A percentile compares a stretch with the other conserved stretches of the same genome.
Evolutionary conservation across 1,140 invertebrate genomes (phyloP).

Genomic region (Zaprionus taronus): DNA sequence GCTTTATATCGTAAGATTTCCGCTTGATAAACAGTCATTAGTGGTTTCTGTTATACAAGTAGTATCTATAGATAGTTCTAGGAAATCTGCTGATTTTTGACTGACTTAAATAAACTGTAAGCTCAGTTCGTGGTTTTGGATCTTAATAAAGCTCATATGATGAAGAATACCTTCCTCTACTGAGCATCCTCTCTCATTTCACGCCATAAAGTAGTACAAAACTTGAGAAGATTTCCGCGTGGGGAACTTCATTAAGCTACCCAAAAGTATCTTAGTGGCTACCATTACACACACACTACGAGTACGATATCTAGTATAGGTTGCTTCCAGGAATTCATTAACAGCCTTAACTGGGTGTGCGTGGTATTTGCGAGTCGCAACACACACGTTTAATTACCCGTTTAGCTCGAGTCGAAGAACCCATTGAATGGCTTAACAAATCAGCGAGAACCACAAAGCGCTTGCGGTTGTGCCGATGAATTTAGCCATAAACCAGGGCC

Average conservation of each 20-base stretch:
- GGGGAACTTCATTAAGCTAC: background rate
- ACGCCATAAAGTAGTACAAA: background rate
- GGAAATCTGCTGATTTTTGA: too few relatives aligned
- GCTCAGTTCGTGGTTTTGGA: too few relatives aligned
- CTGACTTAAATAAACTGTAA: too few relatives aligned
- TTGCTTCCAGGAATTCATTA: background rate
- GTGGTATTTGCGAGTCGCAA: slow-evolving; percentile 6
- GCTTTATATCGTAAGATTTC: too few relatives aligned
- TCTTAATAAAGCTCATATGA: too few relatives aligned
- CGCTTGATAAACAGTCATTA: too few relatives aligned
- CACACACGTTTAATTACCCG: slow-evolving; percentile 8
- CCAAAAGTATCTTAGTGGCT: background rate
- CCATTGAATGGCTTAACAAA: slow-evolving; percentile 12
- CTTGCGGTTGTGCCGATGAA: slow-evolving; percentile 7
- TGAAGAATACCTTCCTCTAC: too few relatives aligned
- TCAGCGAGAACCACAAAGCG: slow-evolving; percentile 9
- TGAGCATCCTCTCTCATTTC: background rate
- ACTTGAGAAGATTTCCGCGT: background rate
- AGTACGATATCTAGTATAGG: background rate
- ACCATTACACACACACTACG: background rate
- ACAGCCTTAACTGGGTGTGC: slow-evolving; percentile 3
- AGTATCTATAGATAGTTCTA: too few relatives aligned
- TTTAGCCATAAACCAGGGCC: slow-evolving; percentile 12
- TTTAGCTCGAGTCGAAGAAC: slow-evolving; percentile 10
- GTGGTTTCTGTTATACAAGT: too few relatives aligned